Evolutionary conservation across 2,888 invertebrate species (phyloP).

Genomic region (Amphipoea lucens): DNA sequence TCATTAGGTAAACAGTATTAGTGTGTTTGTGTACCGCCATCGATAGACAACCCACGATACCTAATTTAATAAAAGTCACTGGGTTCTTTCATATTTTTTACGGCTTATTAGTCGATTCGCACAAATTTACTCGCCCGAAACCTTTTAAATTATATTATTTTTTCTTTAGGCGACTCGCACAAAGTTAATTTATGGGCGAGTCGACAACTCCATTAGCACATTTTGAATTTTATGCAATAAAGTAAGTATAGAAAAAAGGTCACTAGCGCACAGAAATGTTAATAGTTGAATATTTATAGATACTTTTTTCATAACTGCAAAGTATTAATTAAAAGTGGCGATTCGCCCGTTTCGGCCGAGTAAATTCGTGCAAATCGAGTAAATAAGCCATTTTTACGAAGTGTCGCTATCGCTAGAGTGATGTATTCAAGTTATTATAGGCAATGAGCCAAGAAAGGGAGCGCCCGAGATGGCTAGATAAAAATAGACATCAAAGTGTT

Average conservation of each 20-base stretch:
- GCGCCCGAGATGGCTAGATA: slow-evolving; percentile 21
- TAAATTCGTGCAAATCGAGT: background rate
- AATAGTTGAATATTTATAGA: background rate
- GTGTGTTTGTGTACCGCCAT: slow-evolving; percentile 76
- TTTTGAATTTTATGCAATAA: background rate
- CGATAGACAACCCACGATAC: slow-evolving; percentile 57
- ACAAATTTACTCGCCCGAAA: background rate
- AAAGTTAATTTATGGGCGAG: background rate
- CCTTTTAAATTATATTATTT: background rate
- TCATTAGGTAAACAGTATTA: slow-evolving; percentile 87
- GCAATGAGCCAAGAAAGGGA: slow-evolving; percentile 32
- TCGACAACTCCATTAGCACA: background rate
- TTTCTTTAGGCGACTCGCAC: background rate
- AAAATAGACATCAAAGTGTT: slow-evolving; percentile 63
- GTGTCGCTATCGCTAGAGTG: slow-evolving; percentile 20
- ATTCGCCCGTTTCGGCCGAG: background rate
- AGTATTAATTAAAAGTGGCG: background rate
- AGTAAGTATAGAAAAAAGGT: background rate
- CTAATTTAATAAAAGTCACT: slow-evolving; percentile 59
- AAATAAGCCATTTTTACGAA: slow-evolving; percentile 16
- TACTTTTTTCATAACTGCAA: background rate
- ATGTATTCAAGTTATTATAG: slow-evolving; percentile 31
- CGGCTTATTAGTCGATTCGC: background rate
- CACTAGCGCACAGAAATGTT: no score
- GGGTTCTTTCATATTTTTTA: slow-evolving; percentile 41